Evolutionary conservation across 2,888 invertebrate species (phyloP).

Genomic region (Eledone cirrhosa): DNA sequence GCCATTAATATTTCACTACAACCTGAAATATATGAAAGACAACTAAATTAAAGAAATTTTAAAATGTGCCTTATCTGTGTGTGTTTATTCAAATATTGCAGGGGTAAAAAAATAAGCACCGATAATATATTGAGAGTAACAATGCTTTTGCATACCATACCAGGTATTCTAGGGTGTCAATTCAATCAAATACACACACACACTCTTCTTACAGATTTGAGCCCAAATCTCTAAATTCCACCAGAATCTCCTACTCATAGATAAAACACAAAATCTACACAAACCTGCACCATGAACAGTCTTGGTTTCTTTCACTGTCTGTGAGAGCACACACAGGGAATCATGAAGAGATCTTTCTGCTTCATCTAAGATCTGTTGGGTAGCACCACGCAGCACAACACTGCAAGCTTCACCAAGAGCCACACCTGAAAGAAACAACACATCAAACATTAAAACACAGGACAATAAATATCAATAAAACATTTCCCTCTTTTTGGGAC

Average conservation of each 20-base stretch:
- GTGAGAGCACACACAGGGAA: slow-evolving; percentile 94
- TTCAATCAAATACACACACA: no score
- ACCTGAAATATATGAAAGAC: slow-evolving; percentile 68
- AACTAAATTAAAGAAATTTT: neutral
- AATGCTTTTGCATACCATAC: neutral
- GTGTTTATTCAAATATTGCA: neutral
- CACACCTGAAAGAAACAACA: slow-evolving; percentile 72
- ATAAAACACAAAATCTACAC: slow-evolving; percentile 45
- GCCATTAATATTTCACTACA: slow-evolving; percentile 98
- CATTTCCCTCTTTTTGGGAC: no score
- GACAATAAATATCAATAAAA: no score
- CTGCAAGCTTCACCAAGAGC: slow-evolving; percentile 96
- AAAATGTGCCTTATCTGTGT: neutral
- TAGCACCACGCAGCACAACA: slow-evolving; percentile 95
- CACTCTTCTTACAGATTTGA: no score
- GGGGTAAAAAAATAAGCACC: neutral
- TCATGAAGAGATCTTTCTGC: slow-evolving; percentile 98
- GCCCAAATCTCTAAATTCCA: no score
- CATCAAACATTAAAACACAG: no score
- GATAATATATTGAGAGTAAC: neutral
- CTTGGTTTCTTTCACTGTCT: slow-evolving; percentile 92
- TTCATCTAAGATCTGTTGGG: slow-evolving; percentile 97
- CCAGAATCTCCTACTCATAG: no score
- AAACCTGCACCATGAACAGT: slow-evolving; percentile 90
- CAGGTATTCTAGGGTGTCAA: no score